These are phyloP conservation scores for Machaerirhynchus nigripectus DNA, from an alignment of 2,113 vertebrate species.

Conservation along the genomic window DNA sequence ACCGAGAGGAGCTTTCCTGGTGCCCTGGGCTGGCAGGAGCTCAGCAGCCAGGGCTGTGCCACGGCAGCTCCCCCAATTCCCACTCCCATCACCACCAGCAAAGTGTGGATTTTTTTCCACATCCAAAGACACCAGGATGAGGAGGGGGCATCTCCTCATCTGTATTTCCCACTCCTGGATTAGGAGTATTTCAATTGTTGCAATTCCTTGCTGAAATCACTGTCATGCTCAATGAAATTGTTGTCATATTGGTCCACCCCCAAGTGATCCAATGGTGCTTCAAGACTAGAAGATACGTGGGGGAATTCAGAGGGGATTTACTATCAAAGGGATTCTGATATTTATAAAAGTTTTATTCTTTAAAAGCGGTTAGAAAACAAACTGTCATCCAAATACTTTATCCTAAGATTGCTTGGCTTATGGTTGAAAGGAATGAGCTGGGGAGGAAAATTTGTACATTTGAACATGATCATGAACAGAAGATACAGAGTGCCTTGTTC, in stretches of 20 bases:
- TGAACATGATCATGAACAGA: not conserved
- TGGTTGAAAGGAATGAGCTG: not conserved
- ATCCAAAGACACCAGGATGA: not conserved
- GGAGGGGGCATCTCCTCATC: not conserved
- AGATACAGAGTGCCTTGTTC: not conserved
- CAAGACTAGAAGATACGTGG: not conserved
- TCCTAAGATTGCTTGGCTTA: not conserved
- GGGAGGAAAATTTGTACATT: not conserved
- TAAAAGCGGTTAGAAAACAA: not conserved
- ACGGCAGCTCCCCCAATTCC: rapidly evolving
- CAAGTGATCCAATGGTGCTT: not conserved
- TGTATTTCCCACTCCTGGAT: not conserved
- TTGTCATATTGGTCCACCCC: not conserved
- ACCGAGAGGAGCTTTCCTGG: not conserved
- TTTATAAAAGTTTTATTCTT: not conserved
- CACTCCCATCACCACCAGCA: not conserved
- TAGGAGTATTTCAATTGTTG: not conserved
- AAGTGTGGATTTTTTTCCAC: not conserved
- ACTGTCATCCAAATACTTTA: not conserved
- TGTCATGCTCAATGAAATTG: not conserved
- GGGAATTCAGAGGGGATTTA: not conserved
- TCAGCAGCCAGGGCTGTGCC: not conserved
- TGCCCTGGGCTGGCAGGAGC: not conserved
- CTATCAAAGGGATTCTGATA: not conserved
- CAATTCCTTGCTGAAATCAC: not conserved